Conservation (phyloP, 1,140 invertebrate genomes). For the Gyrodactylus salaris region DNA sequence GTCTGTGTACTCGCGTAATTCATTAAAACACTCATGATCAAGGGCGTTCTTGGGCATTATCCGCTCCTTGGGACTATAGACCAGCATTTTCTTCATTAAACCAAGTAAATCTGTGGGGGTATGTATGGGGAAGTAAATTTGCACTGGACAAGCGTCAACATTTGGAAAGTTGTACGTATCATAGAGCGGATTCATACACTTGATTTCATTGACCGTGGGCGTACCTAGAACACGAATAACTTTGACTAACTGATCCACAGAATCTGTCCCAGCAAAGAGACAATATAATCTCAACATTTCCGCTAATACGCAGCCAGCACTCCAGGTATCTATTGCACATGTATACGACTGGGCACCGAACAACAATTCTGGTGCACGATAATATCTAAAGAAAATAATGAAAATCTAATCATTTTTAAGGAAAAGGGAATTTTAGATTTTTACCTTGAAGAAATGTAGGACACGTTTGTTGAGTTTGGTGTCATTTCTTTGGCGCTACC, state of each 20-base stretch:
- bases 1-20: background rate
- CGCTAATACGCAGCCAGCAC: conserved; percentile 80
- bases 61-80: background rate
- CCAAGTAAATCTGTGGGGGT: background rate
- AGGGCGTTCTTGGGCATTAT: background rate
- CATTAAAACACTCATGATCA: background rate
- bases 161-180: background rate
- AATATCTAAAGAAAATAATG: conserved; percentile 29
- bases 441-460: conserved; percentile 79
- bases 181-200: conserved; percentile 43
- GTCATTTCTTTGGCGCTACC: conserved; percentile 90
- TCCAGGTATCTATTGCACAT: conserved; percentile 55
- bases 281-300: conserved; percentile 81
- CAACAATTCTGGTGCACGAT: conserved; percentile 84
- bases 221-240: conserved; percentile 98
- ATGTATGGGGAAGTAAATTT: background rate
- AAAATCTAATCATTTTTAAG: background rate
- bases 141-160: background rate
- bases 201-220: conserved; percentile 84
- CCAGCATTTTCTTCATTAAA: background rate
- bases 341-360: conserved; percentile 91
- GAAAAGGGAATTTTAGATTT: background rate
- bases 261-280: conserved; percentile 95
- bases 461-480: conserved; percentile 82
- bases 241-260: conserved; percentile 93